Conservation (phyloP, 1,140 invertebrate genomes). For the Grapholita molesta region DNA sequence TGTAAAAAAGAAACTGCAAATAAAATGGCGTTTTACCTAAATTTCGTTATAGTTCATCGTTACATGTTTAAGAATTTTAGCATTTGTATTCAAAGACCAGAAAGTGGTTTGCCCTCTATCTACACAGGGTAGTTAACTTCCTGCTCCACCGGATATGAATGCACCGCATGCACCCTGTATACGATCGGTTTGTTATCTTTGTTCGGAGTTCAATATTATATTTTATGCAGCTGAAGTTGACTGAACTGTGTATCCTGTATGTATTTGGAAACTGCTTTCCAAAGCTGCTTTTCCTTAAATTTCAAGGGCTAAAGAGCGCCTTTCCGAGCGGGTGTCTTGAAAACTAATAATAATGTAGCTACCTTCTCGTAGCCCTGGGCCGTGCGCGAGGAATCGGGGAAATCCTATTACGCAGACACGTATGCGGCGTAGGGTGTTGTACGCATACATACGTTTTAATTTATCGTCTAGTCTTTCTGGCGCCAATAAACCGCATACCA, state of each 20-base stretch:
- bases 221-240: no score
- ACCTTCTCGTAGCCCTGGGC: neutral
- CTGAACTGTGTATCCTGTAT: no score
- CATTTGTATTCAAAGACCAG: neutral
- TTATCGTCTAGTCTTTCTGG: neutral
- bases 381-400: neutral
- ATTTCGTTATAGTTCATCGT: neutral
- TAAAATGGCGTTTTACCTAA: slow-evolving; percentile 10
- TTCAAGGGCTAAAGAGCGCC: no score
- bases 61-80: neutral
- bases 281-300: no score
- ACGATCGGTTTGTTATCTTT: neutral
- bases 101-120: neutral
- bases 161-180: neutral
- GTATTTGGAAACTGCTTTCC: no score
- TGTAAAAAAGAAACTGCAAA: slow-evolving; percentile 21
- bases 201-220: neutral
- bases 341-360: no score
- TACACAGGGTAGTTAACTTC: neutral
- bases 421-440: neutral
- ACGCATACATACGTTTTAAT: neutral
- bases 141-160: neutral
- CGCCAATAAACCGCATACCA: neutral
- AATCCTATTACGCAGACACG: slow-evolving; percentile 1
- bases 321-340: no score